A percentile compares a stretch with the other conserved stretches of the same genome.
Conservation (phyloP, 1,140 invertebrate species). For the Copidosoma floridanum region DNA sequence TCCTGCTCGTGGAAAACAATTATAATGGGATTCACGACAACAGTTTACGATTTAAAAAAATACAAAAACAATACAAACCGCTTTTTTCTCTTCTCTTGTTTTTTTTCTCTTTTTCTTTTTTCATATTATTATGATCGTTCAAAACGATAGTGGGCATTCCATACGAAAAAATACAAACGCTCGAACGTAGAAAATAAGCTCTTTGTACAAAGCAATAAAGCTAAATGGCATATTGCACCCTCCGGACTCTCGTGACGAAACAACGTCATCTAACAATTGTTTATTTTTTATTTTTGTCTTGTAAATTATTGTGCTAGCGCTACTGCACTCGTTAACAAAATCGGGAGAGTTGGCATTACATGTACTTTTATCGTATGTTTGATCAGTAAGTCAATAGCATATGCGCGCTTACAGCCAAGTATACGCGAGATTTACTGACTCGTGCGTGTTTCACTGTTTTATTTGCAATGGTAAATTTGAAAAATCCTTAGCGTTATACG, state of each 20-base stretch:
- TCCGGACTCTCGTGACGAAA: background rate
- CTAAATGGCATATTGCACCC: conserved; percentile 8
- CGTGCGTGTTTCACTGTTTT: conserved; percentile 22
- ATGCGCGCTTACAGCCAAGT: conserved; percentile 21
- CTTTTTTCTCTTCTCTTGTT: too few relatives aligned
- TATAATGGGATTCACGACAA: background rate
- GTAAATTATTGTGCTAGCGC: background rate
- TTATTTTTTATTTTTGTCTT: background rate
- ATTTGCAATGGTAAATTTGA: conserved; percentile 19
- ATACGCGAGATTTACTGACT: conserved; percentile 25
- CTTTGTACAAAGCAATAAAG: conserved; percentile 13
- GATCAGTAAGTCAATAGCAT: conserved; percentile 25
- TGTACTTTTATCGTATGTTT: too few relatives aligned
- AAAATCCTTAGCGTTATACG: conserved; percentile 17
- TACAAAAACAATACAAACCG: background rate
- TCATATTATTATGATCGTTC: too few relatives aligned
- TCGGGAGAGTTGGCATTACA: conserved; percentile 11
- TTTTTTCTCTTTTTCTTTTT: too few relatives aligned
- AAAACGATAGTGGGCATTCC: too few relatives aligned
- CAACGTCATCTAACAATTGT: background rate
- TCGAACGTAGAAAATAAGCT: too few relatives aligned
- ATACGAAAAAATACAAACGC: too few relatives aligned
- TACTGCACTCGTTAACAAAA: conserved; percentile 1
- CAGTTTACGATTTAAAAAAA: background rate
- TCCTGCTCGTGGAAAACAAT: conserved; percentile 1